Base-by-base conservation (phyloP, 2,113 vertebrate genomes). In the Eonycteris spelaea region DNA sequence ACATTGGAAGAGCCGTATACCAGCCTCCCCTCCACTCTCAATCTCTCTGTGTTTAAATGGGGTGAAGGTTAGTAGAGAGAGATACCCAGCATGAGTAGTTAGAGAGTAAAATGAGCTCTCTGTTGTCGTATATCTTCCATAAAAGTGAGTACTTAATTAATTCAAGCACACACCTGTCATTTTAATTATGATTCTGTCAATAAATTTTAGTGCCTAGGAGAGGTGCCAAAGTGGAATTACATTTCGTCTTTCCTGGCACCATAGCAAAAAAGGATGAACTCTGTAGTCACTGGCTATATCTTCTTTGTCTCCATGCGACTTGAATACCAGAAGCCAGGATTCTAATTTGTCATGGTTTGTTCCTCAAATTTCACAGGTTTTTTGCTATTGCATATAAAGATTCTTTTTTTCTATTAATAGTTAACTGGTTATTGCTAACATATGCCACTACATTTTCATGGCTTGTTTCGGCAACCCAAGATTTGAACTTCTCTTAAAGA, bases 91-190 rank as follows among this genome's bases (percentile, higher is more conserved):
- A 71, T 73, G 19, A 63, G 55, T 59, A 92, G 53, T 59, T 90
- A 94, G 22, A n/a, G 12, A 61, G 9, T 71, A 80, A 95, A 89
- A 95, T 97, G 94, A 82, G 48, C 0, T 16, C 94, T 63, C 21
- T 28, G 40, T 48, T 87, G 18, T 67, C 96, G n/a, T 80, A 19
- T n/a, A 89, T 94, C 92, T 85, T 97, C 18, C 6, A 91, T 92
- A 51, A 93, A 92, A 89, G 59, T 67, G 86, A 87, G 33, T 79
- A 86, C 93, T 83, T 68, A 55, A 73, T 92, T 97, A 90, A 97
- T 88, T 97, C 92, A 91, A 95, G 95, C 96, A 59, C 95, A 78
- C 43, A 83, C 75, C 83, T 95, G 77, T 63, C 96, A 94, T 82
- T 97, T 97, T 96, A 78, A 97, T 96, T 6, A 73, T 1, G 63